Base-by-base conservation (phyloP, 2,888 invertebrate species). In the Caenorhabditis zanzibari region DNA sequence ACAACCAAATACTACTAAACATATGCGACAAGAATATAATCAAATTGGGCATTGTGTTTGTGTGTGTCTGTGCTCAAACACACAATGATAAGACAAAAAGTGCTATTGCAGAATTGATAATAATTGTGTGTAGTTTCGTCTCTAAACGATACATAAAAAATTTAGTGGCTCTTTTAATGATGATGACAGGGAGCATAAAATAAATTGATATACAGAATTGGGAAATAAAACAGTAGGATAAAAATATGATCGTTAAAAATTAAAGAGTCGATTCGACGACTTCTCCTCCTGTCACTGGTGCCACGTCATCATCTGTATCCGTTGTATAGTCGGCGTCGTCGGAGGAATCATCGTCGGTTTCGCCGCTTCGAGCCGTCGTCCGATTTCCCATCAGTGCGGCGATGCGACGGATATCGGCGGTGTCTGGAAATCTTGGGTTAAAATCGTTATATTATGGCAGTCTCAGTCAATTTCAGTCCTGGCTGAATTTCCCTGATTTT, bases 301-400 rank as follows among this genome's bases (percentile, higher is more conserved):
- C 7, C 10, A 14, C 26, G 24, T 44, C 44, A n/a, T 35, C n/a
- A 59, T 49, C 32, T 35, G 66, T 32, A 12, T 24, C 64, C 4
- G 38, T 12, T 1, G 28, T 32, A 19, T 58, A 44, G 24, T 64
- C 64, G 35, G 54, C 16, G 26, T 56, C 54, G 24, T 56, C 69
- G 14, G 68, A 68, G 16, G 52, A 52, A 6, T 52, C 38, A 12
- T 19, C 47, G 7, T 47, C 47, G 47, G 5, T 19, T 5, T 47
- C 47, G 59, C 28, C 58, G 24, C 7, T 7, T 4, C 38, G 12
- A 38, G 35, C 6, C 22, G 52, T 52, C 14, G 38, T 24, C 14
- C 54, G 56, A 26, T 69, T 69, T 22, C 69, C 69, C 69, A 69
- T 69, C 19, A 56, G 5, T 26, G 24, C 69, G 19, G 69, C 69